phyloP scores from a whole-genome alignment of 2,888 invertebrate genomes.

The Hemicrepidius hirtus region DNA sequence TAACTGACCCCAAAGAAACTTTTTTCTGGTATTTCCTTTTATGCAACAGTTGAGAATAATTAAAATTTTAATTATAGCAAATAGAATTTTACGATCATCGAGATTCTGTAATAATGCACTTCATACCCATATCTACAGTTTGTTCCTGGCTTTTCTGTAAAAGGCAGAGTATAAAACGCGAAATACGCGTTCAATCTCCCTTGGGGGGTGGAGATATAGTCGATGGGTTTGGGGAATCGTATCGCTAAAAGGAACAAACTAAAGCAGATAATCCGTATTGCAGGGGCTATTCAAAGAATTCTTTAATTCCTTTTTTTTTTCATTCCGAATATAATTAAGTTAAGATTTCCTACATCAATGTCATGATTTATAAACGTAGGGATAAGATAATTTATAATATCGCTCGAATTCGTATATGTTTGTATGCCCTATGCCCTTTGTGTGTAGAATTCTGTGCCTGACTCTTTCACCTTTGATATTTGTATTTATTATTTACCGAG shows the following conservation, averaged over 20 bases:
- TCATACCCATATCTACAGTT: not conserved
- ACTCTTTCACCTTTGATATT: conserved; percentile 19
- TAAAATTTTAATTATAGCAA: too few relatives aligned
- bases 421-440: conserved; percentile 7
- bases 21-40: too few relatives aligned
- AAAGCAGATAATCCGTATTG: conserved; percentile 13
- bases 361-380: too few relatives aligned
- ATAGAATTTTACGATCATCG: too few relatives aligned
- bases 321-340: too few relatives aligned
- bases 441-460: not conserved
- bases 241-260: conserved; percentile 1
- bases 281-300: not conserved
- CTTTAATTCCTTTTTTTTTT: not conserved
- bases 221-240: conserved; percentile 3
- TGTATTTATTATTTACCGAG: conserved; percentile 7
- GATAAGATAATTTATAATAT: too few relatives aligned
- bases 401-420: too few relatives aligned
- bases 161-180: conserved; percentile 14
- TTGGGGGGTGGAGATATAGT: conserved; percentile 16
- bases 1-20: too few relatives aligned
- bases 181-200: conserved; percentile 1
- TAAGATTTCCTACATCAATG: not conserved
- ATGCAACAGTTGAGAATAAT: too few relatives aligned
- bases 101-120: not conserved
- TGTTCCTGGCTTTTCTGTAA: conserved; percentile 11